Evolutionary conservation across 2,113 vertebrate genomes (phyloP).

Genomic region (Corynorhinus townsendii): DNA sequence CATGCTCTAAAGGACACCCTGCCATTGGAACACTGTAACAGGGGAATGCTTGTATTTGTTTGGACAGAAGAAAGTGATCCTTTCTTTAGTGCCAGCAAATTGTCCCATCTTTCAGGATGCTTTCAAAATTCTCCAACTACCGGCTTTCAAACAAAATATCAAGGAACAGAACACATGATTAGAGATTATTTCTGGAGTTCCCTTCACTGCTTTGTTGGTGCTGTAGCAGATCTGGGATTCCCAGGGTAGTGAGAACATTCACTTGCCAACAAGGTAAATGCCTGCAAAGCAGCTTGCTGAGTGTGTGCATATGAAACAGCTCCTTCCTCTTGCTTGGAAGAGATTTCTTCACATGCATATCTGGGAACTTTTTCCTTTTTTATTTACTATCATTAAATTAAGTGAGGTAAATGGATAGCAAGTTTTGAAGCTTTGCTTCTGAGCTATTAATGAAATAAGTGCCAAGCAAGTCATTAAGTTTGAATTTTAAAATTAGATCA

Average conservation of each 20-base stretch:
- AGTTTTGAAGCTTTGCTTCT: not conserved
- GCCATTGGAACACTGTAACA: not conserved
- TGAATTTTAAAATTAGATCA: not conserved
- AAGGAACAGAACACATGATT: not conserved
- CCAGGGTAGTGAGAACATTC: not conserved
- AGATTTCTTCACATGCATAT: not conserved
- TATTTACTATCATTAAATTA: not conserved
- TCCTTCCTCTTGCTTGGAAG: not conserved
- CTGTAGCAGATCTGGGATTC: not conserved
- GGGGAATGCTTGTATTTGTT: not conserved
- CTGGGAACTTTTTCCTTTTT: not conserved
- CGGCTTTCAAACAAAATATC: not conserved
- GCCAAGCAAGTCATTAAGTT: not conserved
- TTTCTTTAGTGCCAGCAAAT: not conserved
- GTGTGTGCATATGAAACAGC: not conserved
- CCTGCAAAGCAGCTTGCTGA: not conserved
- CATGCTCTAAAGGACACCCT: not conserved
- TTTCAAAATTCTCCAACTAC: constrained; percentile 32
- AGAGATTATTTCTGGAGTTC: not conserved
- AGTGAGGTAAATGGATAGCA: not conserved
- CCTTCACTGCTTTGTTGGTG: not conserved
- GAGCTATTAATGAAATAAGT: not conserved
- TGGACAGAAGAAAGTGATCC: not conserved
- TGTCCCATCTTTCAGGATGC: not conserved
- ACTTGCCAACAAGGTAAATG: not conserved